Evolutionary conservation across 2,113 vertebrate species (phyloP).

Genomic region (Spilogale gracilis): DNA sequence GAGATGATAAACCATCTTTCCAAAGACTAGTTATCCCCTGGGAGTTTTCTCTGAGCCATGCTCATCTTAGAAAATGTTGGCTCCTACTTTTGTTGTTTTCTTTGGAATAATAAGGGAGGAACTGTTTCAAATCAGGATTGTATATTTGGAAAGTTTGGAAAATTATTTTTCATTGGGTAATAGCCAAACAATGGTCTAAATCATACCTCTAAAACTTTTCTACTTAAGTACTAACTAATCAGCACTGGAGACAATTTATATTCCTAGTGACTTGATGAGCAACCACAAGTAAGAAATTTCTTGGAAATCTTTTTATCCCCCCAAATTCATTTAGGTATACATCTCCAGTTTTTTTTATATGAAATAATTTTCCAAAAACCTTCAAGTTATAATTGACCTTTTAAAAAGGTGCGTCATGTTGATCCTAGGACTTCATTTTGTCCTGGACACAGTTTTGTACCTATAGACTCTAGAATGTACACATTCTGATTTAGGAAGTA

Average conservation of each 20-base stretch:
- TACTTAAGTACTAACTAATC: neutral
- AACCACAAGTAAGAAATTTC: neutral
- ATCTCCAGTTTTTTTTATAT: neutral
- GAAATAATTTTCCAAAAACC: neutral
- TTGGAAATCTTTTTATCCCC: neutral
- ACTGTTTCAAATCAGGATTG: neutral
- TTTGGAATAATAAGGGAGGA: slow-evolving; percentile 5
- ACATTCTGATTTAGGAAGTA: neutral
- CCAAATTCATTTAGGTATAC: neutral
- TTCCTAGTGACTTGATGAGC: neutral
- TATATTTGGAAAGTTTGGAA: neutral
- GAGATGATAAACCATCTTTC: neutral
- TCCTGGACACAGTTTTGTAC: neutral
- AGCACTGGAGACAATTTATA: neutral
- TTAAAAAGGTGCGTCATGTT: neutral
- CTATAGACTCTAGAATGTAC: neutral
- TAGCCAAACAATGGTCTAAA: neutral
- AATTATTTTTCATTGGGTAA: neutral
- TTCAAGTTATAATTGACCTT: neutral
- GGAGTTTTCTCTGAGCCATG: neutral
- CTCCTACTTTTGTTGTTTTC: neutral
- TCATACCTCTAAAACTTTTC: neutral
- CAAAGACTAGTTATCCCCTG: neutral
- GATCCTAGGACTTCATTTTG: neutral
- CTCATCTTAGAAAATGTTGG: slow-evolving; percentile 14